Percentiles rank a stretch among this genome's conserved stretches.
Conservation (phyloP, 2,113 vertebrate genomes). For the Pseudolaguvia tuberculata region DNA sequence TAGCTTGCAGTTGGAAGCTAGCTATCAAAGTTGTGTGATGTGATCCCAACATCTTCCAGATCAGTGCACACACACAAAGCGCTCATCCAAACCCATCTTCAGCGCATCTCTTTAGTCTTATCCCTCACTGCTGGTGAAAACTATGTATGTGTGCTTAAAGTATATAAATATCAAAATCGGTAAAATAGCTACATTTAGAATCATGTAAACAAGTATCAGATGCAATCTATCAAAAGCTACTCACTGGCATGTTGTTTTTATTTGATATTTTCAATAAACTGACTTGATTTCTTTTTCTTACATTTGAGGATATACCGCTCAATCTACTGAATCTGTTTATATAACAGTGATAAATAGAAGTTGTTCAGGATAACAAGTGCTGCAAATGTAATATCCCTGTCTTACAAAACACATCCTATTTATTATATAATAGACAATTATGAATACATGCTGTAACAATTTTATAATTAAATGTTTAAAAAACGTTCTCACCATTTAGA, state of each 20-base stretch:
- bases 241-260: not conserved
- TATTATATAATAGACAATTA: not conserved
- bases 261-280: not conserved
- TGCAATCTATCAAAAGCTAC: not conserved
- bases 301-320: not conserved
- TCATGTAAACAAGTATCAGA: conserved; percentile 13
- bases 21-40: conserved; percentile 52
- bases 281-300: not conserved
- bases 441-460: not conserved
- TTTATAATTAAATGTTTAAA: no score
- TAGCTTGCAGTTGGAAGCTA: conserved; percentile 52
- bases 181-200: conserved; percentile 19
- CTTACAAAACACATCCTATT: not conserved
- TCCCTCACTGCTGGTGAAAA: conserved; percentile 41
- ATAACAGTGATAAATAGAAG: not conserved
- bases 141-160: conserved; percentile 39
- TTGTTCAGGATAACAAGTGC: no score
- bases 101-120: not conserved
- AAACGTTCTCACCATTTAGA: no score
- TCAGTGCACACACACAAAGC: conserved; percentile 49
- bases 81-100: conserved; percentile 8
- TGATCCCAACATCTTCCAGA: conserved; percentile 53
- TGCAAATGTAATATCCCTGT: not conserved
- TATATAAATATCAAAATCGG: conserved; percentile 26
- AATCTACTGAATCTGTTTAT: not conserved